Conservation (phyloP, 2,888 invertebrate genomes). For the Eledone cirrhosa region DNA sequence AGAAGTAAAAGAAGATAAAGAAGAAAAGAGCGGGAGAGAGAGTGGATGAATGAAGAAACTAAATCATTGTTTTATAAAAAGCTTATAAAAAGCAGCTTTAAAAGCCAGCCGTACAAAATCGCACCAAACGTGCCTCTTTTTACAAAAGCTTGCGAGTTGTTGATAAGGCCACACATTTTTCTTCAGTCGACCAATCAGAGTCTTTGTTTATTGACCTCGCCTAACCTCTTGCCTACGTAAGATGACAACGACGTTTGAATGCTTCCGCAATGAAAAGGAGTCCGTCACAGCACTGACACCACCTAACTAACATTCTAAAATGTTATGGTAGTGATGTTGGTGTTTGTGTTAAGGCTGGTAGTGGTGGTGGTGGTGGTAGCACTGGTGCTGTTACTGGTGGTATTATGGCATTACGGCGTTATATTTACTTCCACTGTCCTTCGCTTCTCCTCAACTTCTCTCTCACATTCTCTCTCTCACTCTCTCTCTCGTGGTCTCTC, state of each 20-base stretch:
- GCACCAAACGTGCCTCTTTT: slow-evolving; percentile 6
- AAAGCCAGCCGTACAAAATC: too few relatives aligned
- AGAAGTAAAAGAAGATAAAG: slow-evolving; percentile 45
- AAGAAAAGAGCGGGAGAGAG: slow-evolving; percentile 50
- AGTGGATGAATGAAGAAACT: slow-evolving; percentile 42
- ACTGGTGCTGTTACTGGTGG: too few relatives aligned
- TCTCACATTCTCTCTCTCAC: too few relatives aligned
- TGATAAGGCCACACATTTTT: slow-evolving; percentile 56
- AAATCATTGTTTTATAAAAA: slow-evolving; percentile 34
- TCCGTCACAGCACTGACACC: slow-evolving; percentile 35
- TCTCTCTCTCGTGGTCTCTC: too few relatives aligned
- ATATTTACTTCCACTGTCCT: too few relatives aligned
- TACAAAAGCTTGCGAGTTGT: slow-evolving; percentile 26
- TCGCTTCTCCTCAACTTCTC: too few relatives aligned
- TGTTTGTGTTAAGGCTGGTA: background rate
- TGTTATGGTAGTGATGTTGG: too few relatives aligned
- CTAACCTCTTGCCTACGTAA: slow-evolving; percentile 46
- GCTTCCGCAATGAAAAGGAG: slow-evolving; percentile 54
- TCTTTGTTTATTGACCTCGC: slow-evolving; percentile 49
- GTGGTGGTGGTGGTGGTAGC: background rate
- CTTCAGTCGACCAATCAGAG: slow-evolving; percentile 53
- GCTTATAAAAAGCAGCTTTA: too few relatives aligned
- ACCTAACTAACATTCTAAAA: too few relatives aligned
- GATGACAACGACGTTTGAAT: slow-evolving; percentile 47
- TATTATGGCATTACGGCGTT: too few relatives aligned